Conservation (phyloP, 2,113 vertebrate genomes). For the Callaeas wilsoni region DNA sequence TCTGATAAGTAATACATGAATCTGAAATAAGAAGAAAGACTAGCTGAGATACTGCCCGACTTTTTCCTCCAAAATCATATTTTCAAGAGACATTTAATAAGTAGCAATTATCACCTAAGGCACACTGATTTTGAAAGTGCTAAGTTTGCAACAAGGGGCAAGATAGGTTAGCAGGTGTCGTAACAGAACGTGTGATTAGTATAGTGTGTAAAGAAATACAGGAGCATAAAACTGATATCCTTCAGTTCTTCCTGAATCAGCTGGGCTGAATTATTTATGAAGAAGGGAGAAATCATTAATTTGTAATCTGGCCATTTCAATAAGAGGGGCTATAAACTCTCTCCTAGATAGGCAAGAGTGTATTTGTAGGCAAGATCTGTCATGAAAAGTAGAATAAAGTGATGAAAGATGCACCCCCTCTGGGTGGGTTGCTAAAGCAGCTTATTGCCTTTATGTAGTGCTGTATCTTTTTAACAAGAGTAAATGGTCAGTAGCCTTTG, state of each 20-base stretch:
- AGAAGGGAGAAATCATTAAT: neutral
- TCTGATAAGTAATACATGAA: neutral
- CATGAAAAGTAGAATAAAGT: neutral
- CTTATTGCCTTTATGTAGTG: neutral
- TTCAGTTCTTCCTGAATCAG: neutral
- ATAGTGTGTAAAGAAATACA: neutral
- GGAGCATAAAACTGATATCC: neutral
- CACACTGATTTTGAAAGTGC: neutral
- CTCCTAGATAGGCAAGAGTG: neutral
- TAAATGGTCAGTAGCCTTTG: neutral
- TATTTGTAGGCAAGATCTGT: neutral
- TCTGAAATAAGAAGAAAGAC: neutral
- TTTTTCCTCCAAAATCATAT: neutral
- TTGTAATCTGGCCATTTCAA: neutral
- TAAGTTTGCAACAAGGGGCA: neutral
- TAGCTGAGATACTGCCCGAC: neutral
- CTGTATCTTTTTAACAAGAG: neutral
- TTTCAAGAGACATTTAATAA: neutral
- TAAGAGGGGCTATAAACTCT: neutral
- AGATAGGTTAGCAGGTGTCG: neutral
- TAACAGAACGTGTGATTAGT: neutral
- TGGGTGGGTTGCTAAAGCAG: neutral
- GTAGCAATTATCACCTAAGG: neutral
- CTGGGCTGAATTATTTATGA: neutral
- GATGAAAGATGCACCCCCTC: neutral